Evolutionary conservation across 2,113 vertebrate species (phyloP), one percentile per base, ranked within the genome.

Genomic region (Lates calcarifer): DNA sequence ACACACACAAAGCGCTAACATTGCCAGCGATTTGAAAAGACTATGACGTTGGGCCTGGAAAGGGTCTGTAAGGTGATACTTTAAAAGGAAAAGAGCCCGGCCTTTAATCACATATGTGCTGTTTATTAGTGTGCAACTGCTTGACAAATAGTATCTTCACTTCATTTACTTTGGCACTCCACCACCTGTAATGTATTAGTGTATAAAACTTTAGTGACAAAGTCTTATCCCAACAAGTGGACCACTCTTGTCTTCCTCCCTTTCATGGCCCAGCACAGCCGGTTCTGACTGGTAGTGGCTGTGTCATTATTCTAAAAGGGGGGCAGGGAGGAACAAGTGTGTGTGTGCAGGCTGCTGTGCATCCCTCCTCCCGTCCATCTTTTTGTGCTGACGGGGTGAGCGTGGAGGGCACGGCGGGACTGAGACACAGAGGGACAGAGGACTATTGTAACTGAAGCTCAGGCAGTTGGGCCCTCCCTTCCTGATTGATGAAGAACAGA

Each of bases 361-460:
- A 49, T 63, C 83, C 78, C 79, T 72, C 80, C 69, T 82, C 85
- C 76, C 70, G 84, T 79, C 70, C 61, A 79, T 88, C 82, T 90
- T 92, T 91, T 85, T 91, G 89, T 91, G 82, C 72, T 70, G 74
- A 63, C 11, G 45, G 86, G 83, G 86, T 88, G 84, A 93, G 89
- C 79, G 88, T 85, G 81, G 87, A 91, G 86, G 94, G 78, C 91
- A 89, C 66, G 87, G 87, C 90, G 62, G 86, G 91, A 86, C 83
- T 64, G 83, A 93, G 88, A 88, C 76, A 83, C 90, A 90, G 85
- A 86, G 86, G 79, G 87, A 95, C 91, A 95, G 93, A 95, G 90
- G 87, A 70, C 90, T 89, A 94, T 95, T 95, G 95, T 95, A 81
- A 87, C 81, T 86, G 79, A 80, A 87, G 91, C 86, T 88, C 17